Evolutionary conservation across 1,140 invertebrate species (phyloP), one percentile per base, ranked within the genome.

Genomic region (Heliothis subflexa): DNA sequence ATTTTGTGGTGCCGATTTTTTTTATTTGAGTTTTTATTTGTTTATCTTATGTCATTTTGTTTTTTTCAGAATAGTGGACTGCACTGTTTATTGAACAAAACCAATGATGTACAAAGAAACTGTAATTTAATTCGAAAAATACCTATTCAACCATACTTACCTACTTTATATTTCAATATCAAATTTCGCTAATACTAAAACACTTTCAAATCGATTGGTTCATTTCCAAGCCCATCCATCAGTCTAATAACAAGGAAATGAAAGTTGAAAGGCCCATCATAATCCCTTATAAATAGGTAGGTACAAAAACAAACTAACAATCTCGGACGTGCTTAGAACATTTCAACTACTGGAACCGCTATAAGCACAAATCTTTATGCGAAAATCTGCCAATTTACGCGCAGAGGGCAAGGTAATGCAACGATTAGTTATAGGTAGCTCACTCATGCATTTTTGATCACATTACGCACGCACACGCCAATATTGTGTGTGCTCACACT

Each of bases 261-360:
- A 74, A 52, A 74, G 40, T 74, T 45, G 55, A 74, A 76, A 80
- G 25, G 33, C 50, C 64, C 73, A 71, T 80, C 75, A 79, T 68
- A 80, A 62, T 40, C 52, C 16, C 25, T 70, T 49, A 66, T 66
- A 66, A 55, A 59, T 47, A 78, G 52, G 68, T 50, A 68, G 52
- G 59, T 72, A 80, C 28, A 45, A 71, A 40, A 80, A 18, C 64
- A 66, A 76, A 54, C 54, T 28, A 45, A 76, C 49, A 79, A 50
- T 68, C 64, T 50, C n/a, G 76, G 52, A 33, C 57, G 33, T 0
- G 5, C 33, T 40, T 40, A 40, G 33, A 40, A 0, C 33, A 40
- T 40, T 40, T 7, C 5, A 40, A 3, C 33, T 9, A 40, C 9
- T 7, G 33, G 33, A 40, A 7, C 9, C 33, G 33, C 5, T 7